A percentile compares a stretch with the other conserved stretches of the same genome.
phyloP scores from a whole-genome alignment of 2,113 vertebrate genomes.

The Panurus biarmicus region DNA sequence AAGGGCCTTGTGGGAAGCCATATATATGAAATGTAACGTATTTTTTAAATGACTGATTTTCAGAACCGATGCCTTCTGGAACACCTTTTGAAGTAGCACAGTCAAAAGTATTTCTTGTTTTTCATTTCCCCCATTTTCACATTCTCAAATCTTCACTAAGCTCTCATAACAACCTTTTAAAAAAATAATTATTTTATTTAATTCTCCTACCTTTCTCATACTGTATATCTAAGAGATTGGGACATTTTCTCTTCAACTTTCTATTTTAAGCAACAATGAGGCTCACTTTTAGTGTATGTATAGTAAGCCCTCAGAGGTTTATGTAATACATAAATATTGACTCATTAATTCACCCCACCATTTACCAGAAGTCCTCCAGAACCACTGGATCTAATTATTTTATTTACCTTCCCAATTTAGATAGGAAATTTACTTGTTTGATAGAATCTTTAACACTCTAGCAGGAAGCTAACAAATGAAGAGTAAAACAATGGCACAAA shows the following conservation, averaged over 20 bases:
- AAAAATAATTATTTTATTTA: neutral
- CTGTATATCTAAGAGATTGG: neutral
- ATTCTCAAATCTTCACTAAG: neutral
- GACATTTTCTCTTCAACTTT: neutral
- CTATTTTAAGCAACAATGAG: neutral
- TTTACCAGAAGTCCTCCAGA: neutral
- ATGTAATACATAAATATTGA: neutral
- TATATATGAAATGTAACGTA: neutral
- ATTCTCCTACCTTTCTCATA: neutral
- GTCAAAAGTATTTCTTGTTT: neutral
- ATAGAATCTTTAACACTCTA: neutral
- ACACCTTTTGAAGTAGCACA: neutral
- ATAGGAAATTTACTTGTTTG: neutral
- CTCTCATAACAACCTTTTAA: neutral
- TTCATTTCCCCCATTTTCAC: neutral
- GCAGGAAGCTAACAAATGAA: neutral
- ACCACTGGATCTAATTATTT: neutral
- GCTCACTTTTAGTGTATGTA: neutral
- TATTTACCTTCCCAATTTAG: neutral
- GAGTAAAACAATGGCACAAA: neutral
- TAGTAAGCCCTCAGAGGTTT: neutral
- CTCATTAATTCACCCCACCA: neutral
- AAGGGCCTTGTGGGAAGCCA: neutral
- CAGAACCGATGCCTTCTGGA: neutral
- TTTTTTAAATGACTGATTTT: neutral